A percentile compares a stretch with the other conserved stretches of the same genome.
These are phyloP conservation scores for Oegoconia quadripuncta DNA, from an alignment of 2,888 invertebrate genomes.

Conservation along the genomic window DNA sequence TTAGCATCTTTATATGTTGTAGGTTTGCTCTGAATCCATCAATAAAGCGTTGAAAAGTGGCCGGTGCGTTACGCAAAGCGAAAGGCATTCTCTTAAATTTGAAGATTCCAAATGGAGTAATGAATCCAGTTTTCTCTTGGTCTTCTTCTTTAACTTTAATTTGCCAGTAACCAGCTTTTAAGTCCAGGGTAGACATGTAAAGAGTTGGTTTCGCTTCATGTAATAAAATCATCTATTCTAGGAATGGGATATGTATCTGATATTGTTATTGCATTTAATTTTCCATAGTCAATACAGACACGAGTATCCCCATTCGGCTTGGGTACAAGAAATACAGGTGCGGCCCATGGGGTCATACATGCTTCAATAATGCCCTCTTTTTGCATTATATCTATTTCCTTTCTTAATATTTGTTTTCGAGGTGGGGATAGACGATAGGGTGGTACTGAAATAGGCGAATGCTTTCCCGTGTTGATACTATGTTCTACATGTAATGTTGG, in stretches of 20 bases:
- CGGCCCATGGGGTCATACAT: constrained; percentile 38
- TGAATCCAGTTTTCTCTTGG: too few species aligned
- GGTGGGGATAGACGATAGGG: too few species aligned
- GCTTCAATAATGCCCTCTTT: constrained; percentile 33
- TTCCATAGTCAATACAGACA: constrained; percentile 41
- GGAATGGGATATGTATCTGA: constrained; percentile 41
- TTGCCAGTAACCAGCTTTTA: constrained; percentile 30
- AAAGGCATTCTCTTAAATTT: too few species aligned
- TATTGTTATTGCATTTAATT: constrained; percentile 21
- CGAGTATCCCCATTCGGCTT: constrained; percentile 34
- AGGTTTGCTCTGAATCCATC: constrained; percentile 26
- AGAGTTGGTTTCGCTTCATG: constrained; percentile 29
- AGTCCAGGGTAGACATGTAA: constrained; percentile 28
- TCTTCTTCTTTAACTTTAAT: constrained; percentile 24
- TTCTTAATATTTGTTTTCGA: too few species aligned
- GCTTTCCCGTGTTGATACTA: too few species aligned
- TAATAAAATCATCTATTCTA: constrained; percentile 40
- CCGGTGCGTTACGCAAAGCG: too few species aligned
- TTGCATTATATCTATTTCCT: constrained; percentile 31
- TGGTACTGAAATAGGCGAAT: too few species aligned
- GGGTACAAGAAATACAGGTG: constrained; percentile 41
- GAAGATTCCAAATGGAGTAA: too few species aligned
- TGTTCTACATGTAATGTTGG: constrained; percentile 9
- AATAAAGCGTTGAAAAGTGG: too few species aligned
- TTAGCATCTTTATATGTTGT: constrained; percentile 18